Evolutionary conservation across 1,140 invertebrate genomes (phyloP).

Genomic region (Scylla paramamosain): DNA sequence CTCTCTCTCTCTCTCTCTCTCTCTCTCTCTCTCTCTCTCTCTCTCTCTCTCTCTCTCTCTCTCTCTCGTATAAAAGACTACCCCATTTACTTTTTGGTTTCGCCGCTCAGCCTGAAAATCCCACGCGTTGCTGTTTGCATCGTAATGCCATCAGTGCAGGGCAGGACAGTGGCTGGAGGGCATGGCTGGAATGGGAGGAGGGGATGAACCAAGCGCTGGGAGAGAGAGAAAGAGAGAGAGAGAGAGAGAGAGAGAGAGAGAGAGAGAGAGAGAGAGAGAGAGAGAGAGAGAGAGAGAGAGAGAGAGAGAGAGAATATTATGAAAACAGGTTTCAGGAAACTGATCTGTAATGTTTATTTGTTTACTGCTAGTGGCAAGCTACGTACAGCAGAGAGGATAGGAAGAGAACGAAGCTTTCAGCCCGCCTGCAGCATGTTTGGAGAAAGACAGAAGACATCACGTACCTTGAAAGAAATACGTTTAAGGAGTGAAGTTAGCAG

Average conservation of each 20-base stretch:
- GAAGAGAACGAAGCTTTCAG: too few species aligned
- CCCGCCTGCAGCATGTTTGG: too few species aligned
- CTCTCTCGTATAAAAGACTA: background rate
- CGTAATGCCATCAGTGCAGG: constrained; percentile 38
- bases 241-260: background rate
- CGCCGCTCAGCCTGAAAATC: constrained; percentile 31
- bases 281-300: too few species aligned
- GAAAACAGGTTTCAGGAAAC: too few species aligned
- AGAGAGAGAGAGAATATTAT: too few species aligned
- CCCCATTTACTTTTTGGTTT: background rate
- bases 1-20: background rate
- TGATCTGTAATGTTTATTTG: too few species aligned
- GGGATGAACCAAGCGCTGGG: background rate
- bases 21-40: background rate
- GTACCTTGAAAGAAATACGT: too few species aligned
- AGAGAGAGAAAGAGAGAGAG: background rate
- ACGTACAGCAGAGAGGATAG: too few species aligned
- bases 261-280: too few species aligned
- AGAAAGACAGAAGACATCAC: too few species aligned
- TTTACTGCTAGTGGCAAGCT: too few species aligned
- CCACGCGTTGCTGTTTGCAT: constrained; percentile 47
- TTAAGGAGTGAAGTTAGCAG: too few species aligned
- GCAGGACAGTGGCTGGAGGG: background rate
- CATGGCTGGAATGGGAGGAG: background rate
- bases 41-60: constrained; percentile 3